These are phyloP conservation scores for Neodiprion virginianus DNA, from an alignment of 1,140 invertebrate genomes.

Conservation along the genomic window DNA sequence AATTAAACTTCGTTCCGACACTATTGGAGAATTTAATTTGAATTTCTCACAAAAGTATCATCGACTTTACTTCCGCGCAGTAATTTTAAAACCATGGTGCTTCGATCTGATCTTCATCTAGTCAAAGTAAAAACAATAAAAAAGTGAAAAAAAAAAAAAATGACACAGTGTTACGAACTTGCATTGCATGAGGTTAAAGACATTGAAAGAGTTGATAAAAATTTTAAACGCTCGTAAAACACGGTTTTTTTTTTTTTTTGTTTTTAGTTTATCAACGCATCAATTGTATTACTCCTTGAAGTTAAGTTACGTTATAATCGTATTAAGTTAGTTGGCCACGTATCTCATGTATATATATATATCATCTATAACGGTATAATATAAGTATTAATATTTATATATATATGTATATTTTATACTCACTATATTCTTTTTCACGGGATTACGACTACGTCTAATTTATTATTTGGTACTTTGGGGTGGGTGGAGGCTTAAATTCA, in stretches of 20 bases:
- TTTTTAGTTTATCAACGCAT: neutral
- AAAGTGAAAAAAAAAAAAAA: neutral
- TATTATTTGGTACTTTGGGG: conserved; percentile 13
- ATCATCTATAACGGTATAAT: too few relatives aligned
- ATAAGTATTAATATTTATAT: neutral
- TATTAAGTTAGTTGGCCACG: conserved; percentile 2
- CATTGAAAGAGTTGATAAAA: neutral
- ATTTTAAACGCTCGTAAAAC: neutral
- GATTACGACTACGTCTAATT: neutral
- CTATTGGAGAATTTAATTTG: too few relatives aligned
- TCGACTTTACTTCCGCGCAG: too few relatives aligned
- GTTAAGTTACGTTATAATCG: neutral
- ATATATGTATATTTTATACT: neutral
- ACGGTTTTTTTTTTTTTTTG: neutral
- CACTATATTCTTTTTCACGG: neutral
- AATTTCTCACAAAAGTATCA: too few relatives aligned
- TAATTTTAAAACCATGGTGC: too few relatives aligned
- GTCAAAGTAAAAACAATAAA: neutral
- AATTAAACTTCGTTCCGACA: too few relatives aligned
- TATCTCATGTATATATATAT: neutral
- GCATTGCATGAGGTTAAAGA: too few relatives aligned
- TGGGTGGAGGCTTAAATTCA: neutral
- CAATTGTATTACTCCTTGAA: neutral
- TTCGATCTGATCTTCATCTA: too few relatives aligned
- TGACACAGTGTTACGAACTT: too few relatives aligned